Conservation (phyloP, 2,888 invertebrate genomes). For the Chalcosyrphus nemorum region DNA sequence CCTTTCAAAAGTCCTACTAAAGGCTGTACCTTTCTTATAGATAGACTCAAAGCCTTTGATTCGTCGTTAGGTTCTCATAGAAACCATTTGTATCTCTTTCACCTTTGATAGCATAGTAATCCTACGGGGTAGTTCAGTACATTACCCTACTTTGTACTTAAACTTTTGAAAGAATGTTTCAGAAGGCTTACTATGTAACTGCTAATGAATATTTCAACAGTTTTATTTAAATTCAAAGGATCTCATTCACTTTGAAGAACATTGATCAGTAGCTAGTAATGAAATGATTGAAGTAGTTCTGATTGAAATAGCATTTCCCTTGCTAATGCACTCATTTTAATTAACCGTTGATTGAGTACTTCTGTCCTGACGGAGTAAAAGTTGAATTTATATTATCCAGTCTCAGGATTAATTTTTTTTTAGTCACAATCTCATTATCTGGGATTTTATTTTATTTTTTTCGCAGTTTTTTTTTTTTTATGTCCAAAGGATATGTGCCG, state of each 20-base stretch:
- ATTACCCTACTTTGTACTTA: neutral
- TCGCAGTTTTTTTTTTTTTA: no score
- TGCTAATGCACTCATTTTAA: constrained; percentile 40
- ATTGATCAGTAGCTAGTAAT: constrained; percentile 30
- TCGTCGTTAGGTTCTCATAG: no score
- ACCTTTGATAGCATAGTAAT: no score
- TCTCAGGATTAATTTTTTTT: constrained; percentile 37
- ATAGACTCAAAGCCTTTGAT: no score
- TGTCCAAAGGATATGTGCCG: constrained; percentile 52
- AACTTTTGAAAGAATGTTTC: neutral
- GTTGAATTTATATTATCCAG: constrained; percentile 54
- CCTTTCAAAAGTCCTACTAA: no score
- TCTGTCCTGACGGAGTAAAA: constrained; percentile 7
- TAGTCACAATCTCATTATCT: constrained; percentile 68
- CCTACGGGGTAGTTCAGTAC: neutral
- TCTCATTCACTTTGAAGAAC: constrained; percentile 48
- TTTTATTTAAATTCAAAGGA: constrained; percentile 14
- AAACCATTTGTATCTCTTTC: no score
- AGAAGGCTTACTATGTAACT: neutral
- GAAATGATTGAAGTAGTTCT: constrained; percentile 17
- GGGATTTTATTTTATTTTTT: constrained; percentile 52
- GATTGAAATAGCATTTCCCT: constrained; percentile 25
- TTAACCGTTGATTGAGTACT: constrained; percentile 48
- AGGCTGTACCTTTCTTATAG: no score
- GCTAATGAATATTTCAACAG: constrained; percentile 11